Conservation (phyloP, 2,113 vertebrate species). For the Corythornis madagascariensis region DNA sequence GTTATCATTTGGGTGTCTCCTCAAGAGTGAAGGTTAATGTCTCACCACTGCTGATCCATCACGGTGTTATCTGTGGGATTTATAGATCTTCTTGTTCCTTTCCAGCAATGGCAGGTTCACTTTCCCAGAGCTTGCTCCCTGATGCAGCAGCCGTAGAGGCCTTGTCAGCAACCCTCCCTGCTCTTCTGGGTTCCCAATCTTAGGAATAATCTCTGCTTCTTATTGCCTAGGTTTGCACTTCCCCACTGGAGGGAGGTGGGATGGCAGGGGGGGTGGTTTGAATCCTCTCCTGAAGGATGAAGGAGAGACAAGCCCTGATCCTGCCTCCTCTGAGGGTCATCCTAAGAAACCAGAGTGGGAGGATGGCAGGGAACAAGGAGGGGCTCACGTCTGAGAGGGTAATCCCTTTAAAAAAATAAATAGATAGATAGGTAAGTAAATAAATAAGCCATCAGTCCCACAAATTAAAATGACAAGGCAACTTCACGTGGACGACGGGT, state of each 20-base stretch:
- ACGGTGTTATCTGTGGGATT: constrained; percentile 42
- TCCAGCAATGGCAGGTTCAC: not conserved
- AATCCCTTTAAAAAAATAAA: not conserved
- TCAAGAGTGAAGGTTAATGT: constrained; percentile 70
- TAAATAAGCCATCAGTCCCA: not conserved
- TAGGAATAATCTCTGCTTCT: not conserved
- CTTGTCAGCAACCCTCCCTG: rapidly evolving
- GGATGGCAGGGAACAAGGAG: not conserved
- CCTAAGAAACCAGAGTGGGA: constrained; percentile 6
- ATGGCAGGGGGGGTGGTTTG: not conserved
- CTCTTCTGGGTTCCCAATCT: not conserved
- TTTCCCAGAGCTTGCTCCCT: not conserved
- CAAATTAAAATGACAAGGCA: constrained; percentile 43
- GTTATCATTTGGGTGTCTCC: constrained; percentile 65
- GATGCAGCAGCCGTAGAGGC: rapidly evolving
- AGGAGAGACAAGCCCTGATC: not conserved
- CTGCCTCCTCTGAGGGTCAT: not conserved
- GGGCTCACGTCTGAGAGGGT: not conserved
- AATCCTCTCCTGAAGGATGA: not conserved
- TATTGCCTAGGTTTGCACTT: not conserved
- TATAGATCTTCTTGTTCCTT: not conserved
- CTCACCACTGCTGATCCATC: constrained; percentile 59
- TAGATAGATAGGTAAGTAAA: not conserved
- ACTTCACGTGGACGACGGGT: constrained; percentile 10
- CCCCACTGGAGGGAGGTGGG: not conserved